phyloP scores from a whole-genome alignment of 2,113 vertebrate species.

The Thunnus thynnus region DNA sequence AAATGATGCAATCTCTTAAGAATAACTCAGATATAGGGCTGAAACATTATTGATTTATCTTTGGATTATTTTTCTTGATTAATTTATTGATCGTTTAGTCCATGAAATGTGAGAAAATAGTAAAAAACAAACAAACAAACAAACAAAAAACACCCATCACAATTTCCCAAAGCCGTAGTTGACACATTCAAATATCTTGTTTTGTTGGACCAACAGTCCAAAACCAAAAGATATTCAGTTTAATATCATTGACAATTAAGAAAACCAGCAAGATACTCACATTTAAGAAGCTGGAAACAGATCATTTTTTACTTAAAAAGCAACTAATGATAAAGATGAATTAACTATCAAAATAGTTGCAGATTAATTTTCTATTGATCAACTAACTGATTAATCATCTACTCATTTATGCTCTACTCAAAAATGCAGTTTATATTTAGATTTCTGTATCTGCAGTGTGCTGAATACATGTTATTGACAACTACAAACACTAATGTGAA shows the following conservation, averaged over 20 bases:
- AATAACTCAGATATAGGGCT: no score
- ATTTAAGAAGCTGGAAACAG: no score
- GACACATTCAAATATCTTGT: not conserved
- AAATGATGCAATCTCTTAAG: not conserved
- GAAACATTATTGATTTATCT: not conserved
- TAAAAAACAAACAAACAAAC: no score
- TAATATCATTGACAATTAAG: no score
- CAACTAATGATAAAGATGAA: no score
- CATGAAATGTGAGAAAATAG: not conserved
- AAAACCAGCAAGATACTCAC: no score
- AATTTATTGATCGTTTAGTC: not conserved
- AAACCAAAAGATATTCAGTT: no score
- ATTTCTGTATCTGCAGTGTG: not conserved
- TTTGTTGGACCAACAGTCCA: no score
- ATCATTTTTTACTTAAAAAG: no score
- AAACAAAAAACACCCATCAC: not conserved
- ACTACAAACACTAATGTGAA: not conserved
- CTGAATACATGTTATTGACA: not conserved
- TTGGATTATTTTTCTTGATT: not conserved
- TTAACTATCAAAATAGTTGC: no score
- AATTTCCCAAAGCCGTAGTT: not conserved
- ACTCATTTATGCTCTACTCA: not conserved
- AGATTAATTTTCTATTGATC: no score
- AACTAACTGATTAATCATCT: no score
- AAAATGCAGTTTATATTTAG: not conserved